Evolutionary conservation across 2,113 vertebrate species (phyloP).

Genomic region (Amblyornis subalaris): DNA sequence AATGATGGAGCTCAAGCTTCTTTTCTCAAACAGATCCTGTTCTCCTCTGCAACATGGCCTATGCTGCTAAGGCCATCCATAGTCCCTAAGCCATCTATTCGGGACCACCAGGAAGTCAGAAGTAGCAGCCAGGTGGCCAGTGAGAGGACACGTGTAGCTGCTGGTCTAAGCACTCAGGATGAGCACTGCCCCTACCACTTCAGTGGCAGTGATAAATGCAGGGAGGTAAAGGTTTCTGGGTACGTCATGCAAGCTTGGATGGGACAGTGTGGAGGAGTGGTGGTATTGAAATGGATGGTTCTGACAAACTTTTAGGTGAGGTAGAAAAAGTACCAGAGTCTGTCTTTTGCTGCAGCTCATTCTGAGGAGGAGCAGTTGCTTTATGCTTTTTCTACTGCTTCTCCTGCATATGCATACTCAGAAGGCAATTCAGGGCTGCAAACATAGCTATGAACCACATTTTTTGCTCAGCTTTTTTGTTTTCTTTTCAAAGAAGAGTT

Average conservation of each 20-base stretch:
- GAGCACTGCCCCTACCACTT: not conserved
- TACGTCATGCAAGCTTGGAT: rapidly evolving
- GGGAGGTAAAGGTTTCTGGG: not conserved
- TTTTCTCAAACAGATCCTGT: not conserved
- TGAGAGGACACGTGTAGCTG: not conserved
- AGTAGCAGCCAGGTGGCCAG: not conserved
- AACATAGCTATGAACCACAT: not conserved
- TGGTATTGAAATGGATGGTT: not conserved
- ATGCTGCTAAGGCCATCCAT: too few relatives aligned
- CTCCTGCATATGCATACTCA: not conserved
- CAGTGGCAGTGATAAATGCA: not conserved
- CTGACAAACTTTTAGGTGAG: not conserved
- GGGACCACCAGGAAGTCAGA: not conserved
- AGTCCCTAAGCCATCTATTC: not conserved
- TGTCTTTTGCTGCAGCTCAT: not conserved
- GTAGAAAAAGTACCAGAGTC: not conserved
- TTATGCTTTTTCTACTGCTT: not conserved
- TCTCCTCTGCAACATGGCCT: not conserved
- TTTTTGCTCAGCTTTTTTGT: not conserved
- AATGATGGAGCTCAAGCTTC: not conserved
- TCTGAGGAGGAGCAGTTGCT: not conserved
- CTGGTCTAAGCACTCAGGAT: rapidly evolving
- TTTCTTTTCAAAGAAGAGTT: not conserved
- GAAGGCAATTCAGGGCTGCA: not conserved
- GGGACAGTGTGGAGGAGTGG: not conserved